phyloP scores from a whole-genome alignment of 2,888 invertebrate genomes.

The Volucella inflata region DNA sequence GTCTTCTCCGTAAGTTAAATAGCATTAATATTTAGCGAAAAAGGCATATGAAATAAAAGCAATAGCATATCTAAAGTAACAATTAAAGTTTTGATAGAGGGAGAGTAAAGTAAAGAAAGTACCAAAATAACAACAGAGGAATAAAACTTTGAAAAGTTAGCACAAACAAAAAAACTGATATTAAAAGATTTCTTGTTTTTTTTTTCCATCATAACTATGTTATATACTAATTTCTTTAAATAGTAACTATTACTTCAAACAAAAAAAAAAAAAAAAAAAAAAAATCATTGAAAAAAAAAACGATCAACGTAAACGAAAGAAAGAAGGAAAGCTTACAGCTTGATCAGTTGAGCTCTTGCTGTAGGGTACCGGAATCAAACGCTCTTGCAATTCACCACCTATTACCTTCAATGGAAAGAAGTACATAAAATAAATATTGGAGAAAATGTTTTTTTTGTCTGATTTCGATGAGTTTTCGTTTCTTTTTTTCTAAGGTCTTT shows the following conservation, averaged over 20 bases:
- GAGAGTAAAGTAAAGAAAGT: constrained; percentile 45
- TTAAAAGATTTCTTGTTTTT: constrained; percentile 22
- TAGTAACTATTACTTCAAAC: constrained; percentile 62
- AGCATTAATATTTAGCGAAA: constrained; percentile 24
- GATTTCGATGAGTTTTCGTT: constrained; percentile 69
- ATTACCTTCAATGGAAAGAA: constrained; percentile 98
- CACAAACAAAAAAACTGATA: constrained; percentile 46
- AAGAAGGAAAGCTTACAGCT: constrained; percentile 94
- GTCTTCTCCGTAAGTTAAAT: constrained; percentile 15
- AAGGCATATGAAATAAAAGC: constrained; percentile 46
- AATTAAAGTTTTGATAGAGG: constrained; percentile 15
- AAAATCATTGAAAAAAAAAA: constrained; percentile 76
- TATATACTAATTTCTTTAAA: constrained; percentile 52
- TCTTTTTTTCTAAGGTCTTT: constrained; percentile 63
- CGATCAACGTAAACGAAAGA: constrained; percentile 77
- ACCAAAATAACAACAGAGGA: constrained; percentile 48
- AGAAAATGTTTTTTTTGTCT: constrained; percentile 77
- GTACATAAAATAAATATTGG: constrained; percentile 81
- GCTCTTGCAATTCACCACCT: constrained; percentile 99
- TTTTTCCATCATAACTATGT: constrained; percentile 29
- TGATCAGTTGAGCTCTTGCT: constrained; percentile 99
- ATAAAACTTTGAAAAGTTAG: constrained; percentile 49
- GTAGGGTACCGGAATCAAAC: constrained; percentile 99
- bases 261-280: constrained; percentile 80
- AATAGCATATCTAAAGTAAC: constrained; percentile 38